Conservation (phyloP, 1,140 invertebrate genomes). For the Papilio polytes region DNA sequence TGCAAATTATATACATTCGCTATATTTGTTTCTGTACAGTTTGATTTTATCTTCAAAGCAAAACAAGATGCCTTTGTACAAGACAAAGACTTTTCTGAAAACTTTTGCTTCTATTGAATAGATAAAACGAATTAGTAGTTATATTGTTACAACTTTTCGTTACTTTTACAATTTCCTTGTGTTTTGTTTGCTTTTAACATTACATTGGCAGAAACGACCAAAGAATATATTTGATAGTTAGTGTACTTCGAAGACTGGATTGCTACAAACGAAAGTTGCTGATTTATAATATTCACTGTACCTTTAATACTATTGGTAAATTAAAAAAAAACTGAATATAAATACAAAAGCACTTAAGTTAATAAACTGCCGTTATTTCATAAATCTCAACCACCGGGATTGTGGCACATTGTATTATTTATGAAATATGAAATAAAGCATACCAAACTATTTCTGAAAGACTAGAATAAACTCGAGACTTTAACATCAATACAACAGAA, state of each 20-base stretch:
- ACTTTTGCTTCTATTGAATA: constrained; percentile 2
- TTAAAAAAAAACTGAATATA: not conserved
- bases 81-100: not conserved
- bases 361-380: not conserved
- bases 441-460: not conserved
- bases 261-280: not conserved
- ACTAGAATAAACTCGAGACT: not conserved
- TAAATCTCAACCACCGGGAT: constrained; percentile 4
- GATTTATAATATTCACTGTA: not conserved
- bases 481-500: not conserved
- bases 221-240: not conserved
- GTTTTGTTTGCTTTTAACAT: not conserved
- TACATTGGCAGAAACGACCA: not conserved
- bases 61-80: not conserved
- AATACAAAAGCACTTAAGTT: not conserved
- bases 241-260: too few species aligned
- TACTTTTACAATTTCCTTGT: not conserved
- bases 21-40: not conserved
- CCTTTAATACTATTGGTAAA: not conserved
- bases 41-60: not conserved
- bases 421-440: not conserved
- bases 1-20: not conserved
- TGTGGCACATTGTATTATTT: not conserved
- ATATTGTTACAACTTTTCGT: not conserved
- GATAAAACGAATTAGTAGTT: not conserved